phyloP scores from a whole-genome alignment of 2,888 invertebrate genomes.

The Rhyacophila evoluta region DNA sequence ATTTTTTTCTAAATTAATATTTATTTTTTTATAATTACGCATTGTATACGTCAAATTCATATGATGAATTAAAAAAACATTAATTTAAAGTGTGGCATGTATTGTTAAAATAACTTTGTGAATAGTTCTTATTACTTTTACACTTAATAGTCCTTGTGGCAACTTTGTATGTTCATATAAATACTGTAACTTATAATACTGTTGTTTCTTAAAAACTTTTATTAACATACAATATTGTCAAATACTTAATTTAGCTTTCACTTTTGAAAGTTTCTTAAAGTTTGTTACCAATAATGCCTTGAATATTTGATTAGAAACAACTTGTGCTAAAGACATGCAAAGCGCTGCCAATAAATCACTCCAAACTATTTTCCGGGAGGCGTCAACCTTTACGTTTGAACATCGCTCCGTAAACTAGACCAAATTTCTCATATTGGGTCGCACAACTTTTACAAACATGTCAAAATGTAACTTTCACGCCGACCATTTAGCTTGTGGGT shows the following conservation, averaged over 20 bases:
- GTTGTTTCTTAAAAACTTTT: too few species aligned
- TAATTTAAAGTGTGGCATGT: too few species aligned
- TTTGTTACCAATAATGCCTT: neutral
- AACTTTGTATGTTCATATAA: too few species aligned
- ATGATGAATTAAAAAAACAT: too few species aligned
- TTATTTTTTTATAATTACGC: too few species aligned
- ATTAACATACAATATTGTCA: too few species aligned
- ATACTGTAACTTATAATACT: too few species aligned
- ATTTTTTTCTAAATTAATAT: too few species aligned
- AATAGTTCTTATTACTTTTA: too few species aligned
- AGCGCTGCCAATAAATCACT: neutral
- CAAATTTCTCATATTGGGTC: constrained; percentile 24
- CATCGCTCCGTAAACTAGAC: constrained; percentile 2
- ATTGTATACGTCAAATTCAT: too few species aligned
- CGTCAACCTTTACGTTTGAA: neutral
- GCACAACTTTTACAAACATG: constrained; percentile 2
- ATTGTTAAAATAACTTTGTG: too few species aligned
- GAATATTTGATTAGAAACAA: neutral
- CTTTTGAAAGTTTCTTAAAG: neutral
- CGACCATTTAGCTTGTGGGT: neutral
- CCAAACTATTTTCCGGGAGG: neutral
- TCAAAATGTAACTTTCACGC: neutral
- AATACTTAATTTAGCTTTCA: neutral
- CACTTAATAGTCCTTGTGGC: too few species aligned
- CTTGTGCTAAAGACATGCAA: neutral